Base-by-base conservation (phyloP, 2,113 vertebrate genomes). In the Phoenicopterus ruber region DNA sequence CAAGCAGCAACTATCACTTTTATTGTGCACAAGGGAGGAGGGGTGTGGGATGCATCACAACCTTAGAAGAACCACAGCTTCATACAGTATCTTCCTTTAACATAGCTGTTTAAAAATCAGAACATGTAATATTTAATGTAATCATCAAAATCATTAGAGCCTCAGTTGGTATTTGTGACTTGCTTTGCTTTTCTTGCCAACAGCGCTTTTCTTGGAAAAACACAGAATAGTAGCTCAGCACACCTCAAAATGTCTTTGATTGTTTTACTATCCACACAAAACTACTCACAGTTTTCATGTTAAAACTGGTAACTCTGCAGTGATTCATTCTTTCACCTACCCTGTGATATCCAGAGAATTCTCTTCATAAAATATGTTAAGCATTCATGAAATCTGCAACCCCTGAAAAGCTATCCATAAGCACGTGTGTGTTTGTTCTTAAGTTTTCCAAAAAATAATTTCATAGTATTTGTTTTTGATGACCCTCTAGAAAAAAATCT, bases 351-450 rank as follows among this genome's bases (percentile, higher is more conserved):
- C 14, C 1, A 3, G 61, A 89, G 8, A 87, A 67, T 15, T 38
- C 8, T 40, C 32, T 76, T 67, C 19, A 21, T 57, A 44, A 78
- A 80, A 46, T 10, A 88, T 0, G 0, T 25, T 25, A 86, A 61
- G 34, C 12, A 47, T 18, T 76, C 52, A 88, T 0, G 5, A 76
- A 87, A 50, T 16, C 46, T 47, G 42, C n/a, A 87, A 62, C 19
- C 38, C 8, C 78, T 59, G 38, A n/a, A 87, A 84, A 82, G 9
- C 32, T 63, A 47, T 22, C 32, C n/a, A 55, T 3, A 3, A 57
- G 19, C 13, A 63, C 0, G 6, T 8, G 6, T 7, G 13, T 7
- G 5, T 36, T 4, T 17, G 7, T 11, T 62, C 25, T 31, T 21
- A 61, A 46, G 13, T 47, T 54, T n/a, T 6, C 0, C 5, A 77